phyloP scores from a whole-genome alignment of 2,888 invertebrate species.

The Escarpia spicata region DNA sequence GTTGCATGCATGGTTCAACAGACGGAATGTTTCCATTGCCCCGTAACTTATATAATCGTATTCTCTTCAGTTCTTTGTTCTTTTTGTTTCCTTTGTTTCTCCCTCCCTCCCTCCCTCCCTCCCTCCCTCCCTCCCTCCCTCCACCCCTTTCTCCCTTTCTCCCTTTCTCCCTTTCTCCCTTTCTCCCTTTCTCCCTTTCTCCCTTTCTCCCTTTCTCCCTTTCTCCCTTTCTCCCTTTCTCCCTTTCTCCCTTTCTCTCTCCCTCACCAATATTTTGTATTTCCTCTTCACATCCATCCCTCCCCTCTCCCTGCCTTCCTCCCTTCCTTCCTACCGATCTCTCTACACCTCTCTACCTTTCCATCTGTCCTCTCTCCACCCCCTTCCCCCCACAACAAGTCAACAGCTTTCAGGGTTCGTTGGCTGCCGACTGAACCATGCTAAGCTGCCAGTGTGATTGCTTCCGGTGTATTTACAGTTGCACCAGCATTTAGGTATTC shows the following conservation, averaged over 20 bases:
- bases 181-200: slow-evolving; percentile 7
- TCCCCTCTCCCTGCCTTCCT: not conserved
- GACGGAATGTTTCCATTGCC: not conserved
- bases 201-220: slow-evolving; percentile 14
- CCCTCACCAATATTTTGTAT: slow-evolving; percentile 13
- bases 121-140: not conserved
- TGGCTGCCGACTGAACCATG: slow-evolving; percentile 17
- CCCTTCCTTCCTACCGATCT: slow-evolving; percentile 14
- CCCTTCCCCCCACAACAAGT: not conserved
- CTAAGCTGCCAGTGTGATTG: not conserved
- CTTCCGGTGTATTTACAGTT: not conserved
- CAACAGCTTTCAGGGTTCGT: not conserved
- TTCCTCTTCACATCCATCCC: not conserved
- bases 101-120: not conserved
- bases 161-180: not conserved
- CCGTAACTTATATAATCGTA: not conserved
- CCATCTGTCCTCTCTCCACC: not conserved
- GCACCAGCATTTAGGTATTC: not conserved
- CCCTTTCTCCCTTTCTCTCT: not conserved
- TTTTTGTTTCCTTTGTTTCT: not conserved
- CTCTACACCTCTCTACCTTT: not conserved
- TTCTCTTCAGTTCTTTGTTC: not conserved
- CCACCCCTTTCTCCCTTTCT: not conserved
- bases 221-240: not conserved
- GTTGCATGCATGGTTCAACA: not conserved